Evolutionary conservation across 2,888 invertebrate species (phyloP), one percentile per base, ranked within the genome.

Genomic region (Perithous albicinctus): DNA sequence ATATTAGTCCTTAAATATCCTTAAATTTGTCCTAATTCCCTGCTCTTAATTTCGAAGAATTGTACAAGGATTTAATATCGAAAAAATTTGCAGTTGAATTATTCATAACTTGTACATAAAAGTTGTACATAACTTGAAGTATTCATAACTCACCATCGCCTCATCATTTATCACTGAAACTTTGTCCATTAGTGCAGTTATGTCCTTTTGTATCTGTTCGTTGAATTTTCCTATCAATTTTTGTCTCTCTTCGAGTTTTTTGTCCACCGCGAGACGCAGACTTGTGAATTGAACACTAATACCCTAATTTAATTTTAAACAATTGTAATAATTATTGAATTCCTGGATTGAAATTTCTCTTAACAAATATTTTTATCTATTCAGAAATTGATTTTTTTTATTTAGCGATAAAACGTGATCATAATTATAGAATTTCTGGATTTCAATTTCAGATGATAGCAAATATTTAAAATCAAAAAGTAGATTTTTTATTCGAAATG

Each of bases 191-290:
- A 98, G 94, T 0, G 94, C 93, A 88, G 95, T 95, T 48, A 97
- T 97, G 88, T 98, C 98, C 84, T 95, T 96, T 83, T 96, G 96
- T 85, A 98, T 95, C 85, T 95, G 95, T 59, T 94, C 94, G 80
- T 96, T 96, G 88, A 98, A 96, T 88, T 95, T 93, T 26, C 94
- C 94, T 6, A 97, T 94, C 66, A 97, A 94, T 73, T 95, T 95
- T 26, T 95, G 94, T 48, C 95, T 94, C 56, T 96, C 96, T 77
- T 96, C 96, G 18, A 96, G 91, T 51, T 95, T 94, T 80, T 95
- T 95, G 85, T 96, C 96, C 1, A 97, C 95, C 41, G 95, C 94
- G 64, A 96, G 95, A 61, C 96, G 94, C 4, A 97, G 90, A 2
- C 94, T 94, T 1, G 95, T 94, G 80, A 96, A 93, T 12, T 94